Evolutionary conservation across 1,140 invertebrate genomes (phyloP).

Genomic region (Philotrypesis tridentata): DNA sequence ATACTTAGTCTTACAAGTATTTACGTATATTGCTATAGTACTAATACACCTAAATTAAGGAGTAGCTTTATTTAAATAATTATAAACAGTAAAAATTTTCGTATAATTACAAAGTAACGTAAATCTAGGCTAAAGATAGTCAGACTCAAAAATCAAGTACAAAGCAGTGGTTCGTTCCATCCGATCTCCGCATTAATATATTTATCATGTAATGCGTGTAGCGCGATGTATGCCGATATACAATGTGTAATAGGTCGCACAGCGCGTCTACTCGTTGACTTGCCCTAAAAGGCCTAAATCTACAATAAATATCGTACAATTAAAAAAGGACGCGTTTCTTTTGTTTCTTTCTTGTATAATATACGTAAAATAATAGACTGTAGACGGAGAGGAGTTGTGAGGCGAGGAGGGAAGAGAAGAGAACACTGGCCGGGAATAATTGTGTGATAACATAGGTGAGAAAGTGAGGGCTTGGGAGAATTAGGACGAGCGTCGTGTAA

Average conservation of each 20-base stretch:
- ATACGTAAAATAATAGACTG: background rate
- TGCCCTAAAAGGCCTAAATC: slow-evolving; percentile 12
- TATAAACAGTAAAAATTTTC: background rate
- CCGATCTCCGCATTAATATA: background rate
- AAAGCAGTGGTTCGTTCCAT: slow-evolving; percentile 24
- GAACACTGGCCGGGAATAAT: slow-evolving; percentile 26
- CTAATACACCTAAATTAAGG: no score
- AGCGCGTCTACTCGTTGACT: slow-evolving; percentile 2
- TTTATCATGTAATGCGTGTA: background rate
- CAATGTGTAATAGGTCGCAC: no score
- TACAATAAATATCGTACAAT: slow-evolving; percentile 48
- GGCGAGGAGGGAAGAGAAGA: background rate
- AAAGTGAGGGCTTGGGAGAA: no score
- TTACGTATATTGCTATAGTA: slow-evolving; percentile 22
- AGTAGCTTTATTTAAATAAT: slow-evolving; percentile 8
- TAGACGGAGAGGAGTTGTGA: background rate
- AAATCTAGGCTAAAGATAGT: slow-evolving; percentile 34
- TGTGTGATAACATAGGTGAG: no score
- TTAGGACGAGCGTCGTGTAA: background rate
- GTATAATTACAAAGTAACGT: background rate
- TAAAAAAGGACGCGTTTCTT: background rate
- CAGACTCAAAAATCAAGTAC: slow-evolving; percentile 27
- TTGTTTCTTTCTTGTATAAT: background rate
- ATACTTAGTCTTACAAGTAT: slow-evolving; percentile 15
- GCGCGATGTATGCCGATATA: no score